Base-by-base conservation (phyloP, 2,888 invertebrate species). In the Odontocolon sp. region DNA sequence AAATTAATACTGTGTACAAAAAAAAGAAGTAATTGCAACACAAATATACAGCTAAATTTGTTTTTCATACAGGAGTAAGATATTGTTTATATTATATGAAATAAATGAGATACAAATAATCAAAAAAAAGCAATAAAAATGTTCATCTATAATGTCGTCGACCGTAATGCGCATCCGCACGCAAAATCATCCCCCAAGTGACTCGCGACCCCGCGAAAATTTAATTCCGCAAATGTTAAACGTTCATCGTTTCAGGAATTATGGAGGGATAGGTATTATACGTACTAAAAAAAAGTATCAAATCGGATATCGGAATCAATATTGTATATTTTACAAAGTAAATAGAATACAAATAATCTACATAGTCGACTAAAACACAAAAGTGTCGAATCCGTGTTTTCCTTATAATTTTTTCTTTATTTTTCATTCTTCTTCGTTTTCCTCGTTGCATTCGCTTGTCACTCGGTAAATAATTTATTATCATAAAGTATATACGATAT, bases 301-400 rank as follows among this genome's bases (percentile, higher is more conserved):
- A 68, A 16, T 23, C 45, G 14, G 18, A 64, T 68, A 64, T 77
- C 68, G 63, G 72, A 85, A 85, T 86, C 83, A 83, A 83, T 87
- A 83, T 87, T 88, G 88, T 89, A 89, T 89, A 89, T 89, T 89
- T 88, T 89, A 89, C 88, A 89, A 89, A 89, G 88, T 89, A 88
- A 89, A 87, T 87, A 86, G 85, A 89, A 89, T 89, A 89, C 88
- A 89, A 89, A 89, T 87, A 89, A 89, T 88, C 88, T 85, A 83
- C 85, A 88, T 87, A 85, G 84, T 89, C 83, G 84, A 87, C 89
- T 85, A 86, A 87, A 89, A 89, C 87, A 84, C 85, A 89, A 89
- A 85, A 86, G 86, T 87, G 88, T 85, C 84, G 85, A 86, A 74
- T 74, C 63, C 70, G 71, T 71, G 68, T 64, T 26, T 74, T 76